Evolutionary conservation across 2,888 invertebrate species (phyloP), one percentile per base, ranked within the genome.

Genomic region (Nymphalis c-album): DNA sequence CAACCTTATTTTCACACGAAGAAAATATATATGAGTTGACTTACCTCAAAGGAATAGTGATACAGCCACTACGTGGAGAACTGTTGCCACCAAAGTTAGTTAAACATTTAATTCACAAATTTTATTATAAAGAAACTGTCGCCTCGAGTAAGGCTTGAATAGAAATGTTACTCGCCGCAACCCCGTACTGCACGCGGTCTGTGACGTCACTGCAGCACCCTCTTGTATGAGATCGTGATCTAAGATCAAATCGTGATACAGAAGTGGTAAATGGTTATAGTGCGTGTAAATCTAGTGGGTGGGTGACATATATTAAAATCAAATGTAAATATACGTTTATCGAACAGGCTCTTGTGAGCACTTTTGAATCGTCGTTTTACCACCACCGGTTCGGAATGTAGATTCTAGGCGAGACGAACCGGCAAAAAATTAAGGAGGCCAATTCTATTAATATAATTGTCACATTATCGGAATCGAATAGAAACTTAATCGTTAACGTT

Each of bases 141-240:
- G 55, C n/a, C 31, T 55, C 55, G 17, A 48, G 18, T 31, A 16
- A 55, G 55, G 55, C 31, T 31, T 20, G 31, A n/a, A n/a, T 6
- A n/a, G n/a, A 31, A 55, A 55, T 55, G 55, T 31, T 55, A n/a
- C 31, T 31, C 26, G 61, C 18, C 48, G 10, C 40, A 59, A 53
- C 60, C 53, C 64, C 46, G 35, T 31, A 40, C n/a, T 64, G 57
- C 64, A 53, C 53, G 46, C 60, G 53, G 46, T 50, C 13, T 18
- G 47, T 65, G 60, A 65, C 65, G 65, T 65, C 65, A 65, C 53
- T 65, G 65, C 65, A 47, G 60, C 65, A 65, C 65, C 65, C 65
- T 58, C 31, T 35, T 50, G 45, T 45, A 45, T 22, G 26, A 50
- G n/a, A n/a, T 51, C 22, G 51, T 10, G 51, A 2, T 6, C 51